Evolutionary conservation across 2,888 invertebrate species (phyloP).

Genomic region (Dyspetes luteomarginatus): DNA sequence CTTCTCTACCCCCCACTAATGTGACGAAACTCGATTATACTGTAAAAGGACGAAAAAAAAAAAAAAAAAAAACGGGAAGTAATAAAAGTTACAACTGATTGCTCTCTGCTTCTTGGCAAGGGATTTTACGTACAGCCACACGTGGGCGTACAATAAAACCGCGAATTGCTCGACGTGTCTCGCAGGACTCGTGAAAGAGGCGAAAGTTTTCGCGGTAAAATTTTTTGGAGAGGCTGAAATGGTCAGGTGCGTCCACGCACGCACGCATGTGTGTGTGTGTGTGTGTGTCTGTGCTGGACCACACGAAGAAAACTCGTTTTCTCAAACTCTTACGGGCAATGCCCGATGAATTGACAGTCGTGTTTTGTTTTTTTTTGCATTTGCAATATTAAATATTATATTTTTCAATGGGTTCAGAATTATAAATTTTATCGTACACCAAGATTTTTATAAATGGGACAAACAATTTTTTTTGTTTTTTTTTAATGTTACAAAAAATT

Average conservation of each 20-base stretch:
- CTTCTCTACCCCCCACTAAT: background rate
- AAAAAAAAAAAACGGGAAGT: background rate
- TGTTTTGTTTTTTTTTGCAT: too few species aligned
- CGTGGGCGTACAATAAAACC: constrained; percentile 45
- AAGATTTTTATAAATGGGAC: too few species aligned
- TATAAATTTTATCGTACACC: too few species aligned
- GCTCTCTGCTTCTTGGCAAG: background rate
- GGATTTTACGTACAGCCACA: too few species aligned
- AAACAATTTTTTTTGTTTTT: too few species aligned
- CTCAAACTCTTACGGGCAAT: constrained; percentile 55
- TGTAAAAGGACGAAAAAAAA: constrained; percentile 6
- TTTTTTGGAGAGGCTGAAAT: constrained; percentile 56
- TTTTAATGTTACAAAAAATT: too few species aligned
- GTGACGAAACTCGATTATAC: constrained; percentile 52
- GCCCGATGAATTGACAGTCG: constrained; percentile 52
- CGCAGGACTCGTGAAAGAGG: constrained; percentile 21
- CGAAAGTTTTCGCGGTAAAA: constrained; percentile 65
- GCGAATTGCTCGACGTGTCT: constrained; percentile 21
- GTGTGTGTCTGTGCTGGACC: constrained; percentile 35
- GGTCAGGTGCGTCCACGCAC: constrained; percentile 44
- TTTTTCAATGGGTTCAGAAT: too few species aligned
- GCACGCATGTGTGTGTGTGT: background rate
- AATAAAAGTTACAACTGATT: constrained; percentile 45
- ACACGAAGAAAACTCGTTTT: constrained; percentile 57
- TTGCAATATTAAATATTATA: too few species aligned